Conservation (phyloP, 2,797 vertebrate species). For the Neosalanx taihuensis region DNA sequence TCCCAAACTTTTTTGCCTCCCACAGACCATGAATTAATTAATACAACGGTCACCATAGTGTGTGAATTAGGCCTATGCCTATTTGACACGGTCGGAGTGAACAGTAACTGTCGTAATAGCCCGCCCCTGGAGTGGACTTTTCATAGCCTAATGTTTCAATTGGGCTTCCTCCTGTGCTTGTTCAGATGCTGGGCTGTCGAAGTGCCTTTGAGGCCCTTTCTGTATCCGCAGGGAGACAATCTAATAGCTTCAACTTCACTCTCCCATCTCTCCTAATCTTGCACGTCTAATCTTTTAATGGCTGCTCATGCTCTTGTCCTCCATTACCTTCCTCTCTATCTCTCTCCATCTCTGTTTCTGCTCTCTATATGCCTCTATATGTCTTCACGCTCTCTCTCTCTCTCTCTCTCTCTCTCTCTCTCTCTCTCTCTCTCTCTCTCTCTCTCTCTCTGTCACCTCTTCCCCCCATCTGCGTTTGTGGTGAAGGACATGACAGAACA, state of each 20-base stretch:
- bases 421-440: not conserved
- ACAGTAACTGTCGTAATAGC: conserved; percentile 25
- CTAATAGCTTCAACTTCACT: conserved; percentile 32
- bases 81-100: conserved; percentile 30
- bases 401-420: not conserved
- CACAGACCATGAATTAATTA: not conserved
- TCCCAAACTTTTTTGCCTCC: not conserved
- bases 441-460: not conserved
- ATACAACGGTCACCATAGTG: not conserved
- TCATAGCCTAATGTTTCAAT: conserved; percentile 48
- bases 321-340: not conserved
- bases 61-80: not conserved
- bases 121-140: conserved; percentile 36
- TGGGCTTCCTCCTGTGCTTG: conserved; percentile 14
- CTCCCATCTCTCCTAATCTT: conserved; percentile 26
- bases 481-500: conserved; percentile 17
- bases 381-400: not conserved
- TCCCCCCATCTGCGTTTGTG: not conserved
- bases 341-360: conserved; percentile 1
- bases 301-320: conserved; percentile 3
- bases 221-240: conserved; percentile 16
- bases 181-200: conserved; percentile 35
- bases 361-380: not conserved
- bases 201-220: conserved; percentile 22
- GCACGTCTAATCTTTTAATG: conserved; percentile 19